These are phyloP conservation scores for Holcopasites calliopsidis DNA, from an alignment of 1,140 invertebrate species.

Conservation along the genomic window DNA sequence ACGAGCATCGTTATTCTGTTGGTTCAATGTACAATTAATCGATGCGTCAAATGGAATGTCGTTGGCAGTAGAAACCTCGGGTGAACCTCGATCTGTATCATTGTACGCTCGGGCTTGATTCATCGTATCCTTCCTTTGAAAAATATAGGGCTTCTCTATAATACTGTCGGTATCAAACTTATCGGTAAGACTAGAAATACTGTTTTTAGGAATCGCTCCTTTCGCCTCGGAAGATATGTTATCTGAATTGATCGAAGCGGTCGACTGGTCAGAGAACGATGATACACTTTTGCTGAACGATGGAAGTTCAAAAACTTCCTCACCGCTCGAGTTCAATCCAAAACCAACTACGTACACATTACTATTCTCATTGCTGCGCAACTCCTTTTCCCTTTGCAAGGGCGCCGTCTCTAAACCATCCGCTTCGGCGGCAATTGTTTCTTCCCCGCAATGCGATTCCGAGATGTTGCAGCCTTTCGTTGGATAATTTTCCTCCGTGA, in stretches of 20 bases:
- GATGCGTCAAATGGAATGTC: slow-evolving; percentile 18
- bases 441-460: neutral
- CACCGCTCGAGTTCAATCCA: slow-evolving; percentile 29
- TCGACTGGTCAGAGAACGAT: neutral
- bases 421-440: too few relatives aligned
- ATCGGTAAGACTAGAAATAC: slow-evolving; percentile 18
- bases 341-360: slow-evolving; percentile 27
- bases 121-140: slow-evolving; percentile 11
- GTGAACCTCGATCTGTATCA: neutral
- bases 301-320: neutral
- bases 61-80: slow-evolving; percentile 25
- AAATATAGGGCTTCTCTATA: slow-evolving; percentile 34
- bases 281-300: slow-evolving; percentile 21
- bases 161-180: slow-evolving; percentile 28
- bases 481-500: slow-evolving; percentile 15
- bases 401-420: neutral
- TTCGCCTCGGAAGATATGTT: slow-evolving; percentile 21
- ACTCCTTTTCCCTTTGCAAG: neutral
- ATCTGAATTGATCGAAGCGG: slow-evolving; percentile 22
- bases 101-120: slow-evolving; percentile 14
- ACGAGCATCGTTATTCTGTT: slow-evolving; percentile 15
- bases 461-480: neutral
- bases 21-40: slow-evolving; percentile 10
- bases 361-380: slow-evolving; percentile 37
- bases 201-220: slow-evolving; percentile 11